Evolutionary conservation across 1,140 invertebrate genomes (phyloP).

Genomic region (Danaus plexippus): DNA sequence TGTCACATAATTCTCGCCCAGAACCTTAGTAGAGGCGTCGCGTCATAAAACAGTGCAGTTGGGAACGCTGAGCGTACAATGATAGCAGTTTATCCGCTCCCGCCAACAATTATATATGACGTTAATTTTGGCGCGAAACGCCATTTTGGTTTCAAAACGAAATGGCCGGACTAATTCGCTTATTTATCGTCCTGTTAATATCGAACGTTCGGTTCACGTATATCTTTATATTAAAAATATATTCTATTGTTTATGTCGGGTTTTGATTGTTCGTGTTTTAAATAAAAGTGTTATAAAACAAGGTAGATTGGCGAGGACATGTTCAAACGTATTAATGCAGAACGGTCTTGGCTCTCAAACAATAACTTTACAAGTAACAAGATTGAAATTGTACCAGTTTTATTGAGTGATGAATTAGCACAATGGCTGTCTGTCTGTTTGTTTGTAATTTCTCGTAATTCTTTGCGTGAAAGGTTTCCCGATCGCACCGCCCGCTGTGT

Average conservation of each 20-base stretch:
- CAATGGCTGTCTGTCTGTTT: too few relatives aligned
- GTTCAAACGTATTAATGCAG: too few relatives aligned
- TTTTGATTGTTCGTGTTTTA: too few relatives aligned
- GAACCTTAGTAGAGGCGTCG: slow-evolving; percentile 9
- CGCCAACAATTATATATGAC: slow-evolving; percentile 32
- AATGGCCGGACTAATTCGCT: slow-evolving; percentile 22
- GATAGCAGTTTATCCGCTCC: slow-evolving; percentile 49
- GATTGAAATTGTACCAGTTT: too few relatives aligned
- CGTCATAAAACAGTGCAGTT: slow-evolving; percentile 24
- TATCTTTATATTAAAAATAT: too few relatives aligned
- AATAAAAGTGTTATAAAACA: too few relatives aligned
- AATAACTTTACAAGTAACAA: too few relatives aligned
- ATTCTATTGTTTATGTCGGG: too few relatives aligned
- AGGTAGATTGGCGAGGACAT: too few relatives aligned
- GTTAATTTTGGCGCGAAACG: slow-evolving; percentile 45
- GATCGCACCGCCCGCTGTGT: slow-evolving; percentile 23
- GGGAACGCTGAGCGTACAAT: slow-evolving; percentile 31
- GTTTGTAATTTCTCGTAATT: too few relatives aligned
- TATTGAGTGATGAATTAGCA: neutral
- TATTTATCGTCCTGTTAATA: neutral
- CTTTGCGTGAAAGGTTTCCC: slow-evolving; percentile 23
- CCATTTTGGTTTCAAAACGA: slow-evolving; percentile 21
- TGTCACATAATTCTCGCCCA: slow-evolving; percentile 1
- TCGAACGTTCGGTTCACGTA: too few relatives aligned
- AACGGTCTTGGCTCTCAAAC: too few relatives aligned